Evolutionary conservation across 2,113 vertebrate genomes (phyloP).

Genomic region (Indicator indicator): DNA sequence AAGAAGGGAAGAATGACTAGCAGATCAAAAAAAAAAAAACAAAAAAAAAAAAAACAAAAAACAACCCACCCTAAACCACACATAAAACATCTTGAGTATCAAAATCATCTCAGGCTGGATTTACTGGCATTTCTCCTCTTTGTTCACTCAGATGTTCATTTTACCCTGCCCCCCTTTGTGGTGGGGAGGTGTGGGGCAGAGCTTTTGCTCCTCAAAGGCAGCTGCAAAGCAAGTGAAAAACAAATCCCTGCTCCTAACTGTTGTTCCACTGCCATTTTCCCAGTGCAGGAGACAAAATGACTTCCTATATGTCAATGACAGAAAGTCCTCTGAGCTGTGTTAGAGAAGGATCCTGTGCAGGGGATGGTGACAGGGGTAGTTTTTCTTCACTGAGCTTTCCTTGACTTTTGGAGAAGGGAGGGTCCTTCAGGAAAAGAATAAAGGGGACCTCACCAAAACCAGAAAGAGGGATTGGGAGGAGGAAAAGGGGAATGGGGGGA

Average conservation of each 20-base stretch:
- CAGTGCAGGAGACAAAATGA: neutral
- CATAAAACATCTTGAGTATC: neutral
- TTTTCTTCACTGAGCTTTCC: neutral
- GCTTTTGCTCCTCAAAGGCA: neutral
- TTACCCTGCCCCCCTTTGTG: neutral
- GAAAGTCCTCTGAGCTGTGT: neutral
- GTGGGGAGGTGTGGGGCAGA: neutral
- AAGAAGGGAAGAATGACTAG: neutral
- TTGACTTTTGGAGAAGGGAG: neutral
- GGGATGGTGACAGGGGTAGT: neutral
- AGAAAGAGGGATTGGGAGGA: neutral
- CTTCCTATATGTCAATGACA: neutral
- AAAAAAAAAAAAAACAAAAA: too few relatives aligned
- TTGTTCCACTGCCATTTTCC: neutral
- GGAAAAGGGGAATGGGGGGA: neutral
- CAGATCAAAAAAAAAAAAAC: neutral
- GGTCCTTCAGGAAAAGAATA: neutral
- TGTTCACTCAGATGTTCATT: neutral
- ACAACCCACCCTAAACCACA: too few relatives aligned
- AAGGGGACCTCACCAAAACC: neutral
- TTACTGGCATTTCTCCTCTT: neutral
- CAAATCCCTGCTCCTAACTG: neutral
- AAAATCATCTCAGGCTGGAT: neutral
- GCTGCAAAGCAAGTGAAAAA: neutral
- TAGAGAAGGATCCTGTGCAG: neutral